phyloP scores from a whole-genome alignment of 2,113 vertebrate species.

The Eclectus roratus region DNA sequence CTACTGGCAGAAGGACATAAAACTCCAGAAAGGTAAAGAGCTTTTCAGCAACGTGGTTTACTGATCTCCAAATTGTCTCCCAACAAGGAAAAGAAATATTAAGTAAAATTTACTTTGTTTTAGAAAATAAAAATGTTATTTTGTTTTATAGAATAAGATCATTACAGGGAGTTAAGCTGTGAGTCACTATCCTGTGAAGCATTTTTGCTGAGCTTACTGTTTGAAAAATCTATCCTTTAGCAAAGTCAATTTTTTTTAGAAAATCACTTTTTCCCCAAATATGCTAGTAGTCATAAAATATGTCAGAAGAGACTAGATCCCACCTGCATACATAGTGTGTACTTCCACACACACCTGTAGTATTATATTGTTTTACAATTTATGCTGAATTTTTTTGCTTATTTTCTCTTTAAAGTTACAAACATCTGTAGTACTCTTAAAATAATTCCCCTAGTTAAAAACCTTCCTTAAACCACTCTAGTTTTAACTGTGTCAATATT shows the following conservation, averaged over 20 bases:
- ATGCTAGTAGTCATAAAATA: neutral
- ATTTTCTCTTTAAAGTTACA: neutral
- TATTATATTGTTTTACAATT: neutral
- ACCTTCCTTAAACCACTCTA: neutral
- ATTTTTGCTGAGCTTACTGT: neutral
- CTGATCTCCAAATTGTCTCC: neutral
- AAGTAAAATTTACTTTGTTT: neutral
- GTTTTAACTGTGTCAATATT: neutral
- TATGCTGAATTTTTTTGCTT: neutral
- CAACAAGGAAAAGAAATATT: neutral
- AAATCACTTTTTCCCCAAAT: neutral
- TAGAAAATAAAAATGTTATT: neutral
- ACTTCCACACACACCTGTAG: neutral
- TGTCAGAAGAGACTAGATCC: neutral
- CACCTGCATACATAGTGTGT: neutral
- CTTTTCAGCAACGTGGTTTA: neutral
- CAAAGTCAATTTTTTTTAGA: neutral
- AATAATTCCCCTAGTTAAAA: constrained; percentile 6
- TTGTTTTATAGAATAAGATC: neutral
- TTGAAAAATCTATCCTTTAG: neutral
- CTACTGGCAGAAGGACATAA: neutral
- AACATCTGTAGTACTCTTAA: neutral
- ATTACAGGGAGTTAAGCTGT: neutral
- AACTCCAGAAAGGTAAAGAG: neutral
- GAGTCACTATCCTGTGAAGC: neutral